Conservation (phyloP, 2,888 invertebrate species). For the Caenorhabditis macrosperma region DNA sequence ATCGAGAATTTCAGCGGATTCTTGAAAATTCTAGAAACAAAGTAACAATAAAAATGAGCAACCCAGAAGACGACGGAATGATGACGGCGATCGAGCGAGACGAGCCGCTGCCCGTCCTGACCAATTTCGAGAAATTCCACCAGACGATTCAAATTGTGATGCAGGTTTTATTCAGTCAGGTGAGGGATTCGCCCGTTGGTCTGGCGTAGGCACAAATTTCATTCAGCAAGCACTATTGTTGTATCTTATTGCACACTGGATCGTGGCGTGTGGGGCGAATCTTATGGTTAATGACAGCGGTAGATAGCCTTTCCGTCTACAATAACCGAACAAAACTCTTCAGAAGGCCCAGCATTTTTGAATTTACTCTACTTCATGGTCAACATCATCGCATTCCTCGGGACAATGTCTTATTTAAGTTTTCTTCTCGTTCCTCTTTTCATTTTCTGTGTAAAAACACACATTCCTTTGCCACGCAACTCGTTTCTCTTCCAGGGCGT, state of each 20-base stretch:
- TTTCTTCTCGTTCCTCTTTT: conserved; percentile 24
- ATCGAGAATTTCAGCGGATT: neutral
- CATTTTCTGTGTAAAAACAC: conserved; percentile 19
- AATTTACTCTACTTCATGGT: conserved; percentile 33
- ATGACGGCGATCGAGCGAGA: conserved; percentile 25
- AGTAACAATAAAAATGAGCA: conserved; percentile 8
- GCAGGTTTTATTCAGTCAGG: too few species aligned
- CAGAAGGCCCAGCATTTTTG: conserved; percentile 4
- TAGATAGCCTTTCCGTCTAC: too few species aligned
- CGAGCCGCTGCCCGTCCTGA: neutral
- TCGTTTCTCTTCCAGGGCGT: too few species aligned
- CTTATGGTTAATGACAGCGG: too few species aligned
- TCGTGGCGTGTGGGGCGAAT: too few species aligned
- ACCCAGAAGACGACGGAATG: conserved; percentile 8
- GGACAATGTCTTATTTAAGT: conserved; percentile 18
- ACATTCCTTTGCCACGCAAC: too few species aligned
- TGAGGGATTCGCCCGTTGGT: too few species aligned
- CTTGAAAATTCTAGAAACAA: neutral
- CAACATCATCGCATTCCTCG: conserved; percentile 22
- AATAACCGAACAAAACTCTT: too few species aligned
- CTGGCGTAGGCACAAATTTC: conserved; percentile 13
- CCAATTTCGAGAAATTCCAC: neutral
- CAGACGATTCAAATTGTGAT: neutral
- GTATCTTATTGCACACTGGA: too few species aligned
- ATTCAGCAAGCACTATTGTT: too few species aligned